phyloP scores from a whole-genome alignment of 2,888 invertebrate species.

The Callinectes sapidus region DNA sequence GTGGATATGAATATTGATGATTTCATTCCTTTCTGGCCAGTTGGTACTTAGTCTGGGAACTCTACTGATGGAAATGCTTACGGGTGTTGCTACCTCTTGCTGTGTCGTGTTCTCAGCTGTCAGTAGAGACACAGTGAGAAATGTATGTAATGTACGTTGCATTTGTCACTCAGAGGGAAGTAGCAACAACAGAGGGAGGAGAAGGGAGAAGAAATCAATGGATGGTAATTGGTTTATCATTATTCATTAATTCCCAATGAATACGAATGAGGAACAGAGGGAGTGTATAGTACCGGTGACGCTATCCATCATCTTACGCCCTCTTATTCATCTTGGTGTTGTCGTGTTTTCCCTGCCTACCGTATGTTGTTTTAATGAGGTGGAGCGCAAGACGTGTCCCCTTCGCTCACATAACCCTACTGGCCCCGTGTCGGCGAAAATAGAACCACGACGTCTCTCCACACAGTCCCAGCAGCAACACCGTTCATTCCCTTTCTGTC shows the following conservation, averaged over 20 bases:
- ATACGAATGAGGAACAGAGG: slow-evolving; percentile 5
- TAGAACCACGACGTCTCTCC: no score
- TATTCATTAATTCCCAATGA: slow-evolving; percentile 24
- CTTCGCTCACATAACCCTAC: no score
- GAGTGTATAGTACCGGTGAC: background rate
- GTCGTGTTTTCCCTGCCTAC: background rate
- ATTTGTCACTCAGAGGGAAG: background rate
- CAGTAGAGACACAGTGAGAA: background rate
- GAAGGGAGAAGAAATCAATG: background rate
- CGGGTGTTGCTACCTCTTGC: no score
- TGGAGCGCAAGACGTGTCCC: no score
- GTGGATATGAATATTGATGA: no score
- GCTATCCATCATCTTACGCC: background rate
- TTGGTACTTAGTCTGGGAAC: no score
- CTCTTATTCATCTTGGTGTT: background rate
- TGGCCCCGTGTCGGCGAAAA: no score
- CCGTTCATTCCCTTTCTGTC: no score
- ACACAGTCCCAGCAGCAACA: no score
- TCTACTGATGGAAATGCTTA: no score
- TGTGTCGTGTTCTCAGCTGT: no score
- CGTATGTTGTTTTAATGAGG: background rate
- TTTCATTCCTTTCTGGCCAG: no score
- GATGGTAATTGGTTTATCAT: slow-evolving; percentile 10
- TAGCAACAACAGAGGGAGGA: background rate
- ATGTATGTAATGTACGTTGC: background rate